These are phyloP conservation scores for Acomys russatus DNA, from an alignment of 2,797 vertebrate genomes.

Conservation along the genomic window DNA sequence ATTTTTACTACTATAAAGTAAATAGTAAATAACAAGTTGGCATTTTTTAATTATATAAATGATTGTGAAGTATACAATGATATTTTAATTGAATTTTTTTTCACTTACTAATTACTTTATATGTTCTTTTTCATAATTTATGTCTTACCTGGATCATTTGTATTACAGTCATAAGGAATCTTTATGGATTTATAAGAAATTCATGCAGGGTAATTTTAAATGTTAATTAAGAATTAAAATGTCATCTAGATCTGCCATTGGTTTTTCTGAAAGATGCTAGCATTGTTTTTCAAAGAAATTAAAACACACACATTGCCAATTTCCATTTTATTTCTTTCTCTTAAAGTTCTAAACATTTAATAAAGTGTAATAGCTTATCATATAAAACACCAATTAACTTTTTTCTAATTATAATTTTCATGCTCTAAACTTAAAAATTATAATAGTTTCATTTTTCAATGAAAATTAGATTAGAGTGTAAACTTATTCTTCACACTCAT, in stretches of 20 bases:
- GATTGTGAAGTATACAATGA: not conserved
- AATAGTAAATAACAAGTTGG: not conserved
- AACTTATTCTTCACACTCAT: fast-evolving
- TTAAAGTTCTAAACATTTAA: conserved; percentile 32
- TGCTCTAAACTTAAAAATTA: not conserved
- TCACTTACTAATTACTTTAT: not conserved
- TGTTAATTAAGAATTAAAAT: not conserved
- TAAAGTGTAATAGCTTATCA: not conserved
- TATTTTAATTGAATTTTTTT: not conserved
- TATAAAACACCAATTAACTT: not conserved
- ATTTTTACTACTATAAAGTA: not conserved
- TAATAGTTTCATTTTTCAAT: not conserved
- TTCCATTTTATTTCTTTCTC: not conserved
- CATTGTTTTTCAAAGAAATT: not conserved
- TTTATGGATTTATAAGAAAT: not conserved
- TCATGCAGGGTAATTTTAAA: not conserved
- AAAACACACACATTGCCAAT: not conserved
- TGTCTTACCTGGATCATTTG: not conserved
- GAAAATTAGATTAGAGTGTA: not conserved
- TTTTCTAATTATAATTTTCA: not conserved
- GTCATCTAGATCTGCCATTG: not conserved
- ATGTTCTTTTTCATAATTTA: not conserved
- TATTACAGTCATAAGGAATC: not conserved
- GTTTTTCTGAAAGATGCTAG: not conserved
- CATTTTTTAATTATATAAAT: not conserved